These are phyloP conservation scores for Carabus problematicus DNA, from an alignment of 2,888 invertebrate species.

Conservation along the genomic window DNA sequence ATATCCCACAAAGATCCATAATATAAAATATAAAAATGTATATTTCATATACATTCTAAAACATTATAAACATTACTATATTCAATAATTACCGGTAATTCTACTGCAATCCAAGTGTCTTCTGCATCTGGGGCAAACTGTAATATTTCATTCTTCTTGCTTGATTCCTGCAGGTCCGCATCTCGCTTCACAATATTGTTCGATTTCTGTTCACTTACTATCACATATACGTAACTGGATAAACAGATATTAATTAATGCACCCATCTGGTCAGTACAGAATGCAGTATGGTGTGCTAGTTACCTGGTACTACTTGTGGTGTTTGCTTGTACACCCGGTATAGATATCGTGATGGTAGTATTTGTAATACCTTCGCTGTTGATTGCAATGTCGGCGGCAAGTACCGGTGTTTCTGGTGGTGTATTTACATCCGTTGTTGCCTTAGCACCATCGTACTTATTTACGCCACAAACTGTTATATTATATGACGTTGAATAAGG, in stretches of 20 bases:
- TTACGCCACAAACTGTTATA: conserved; percentile 21
- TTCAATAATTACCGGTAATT: conserved; percentile 17
- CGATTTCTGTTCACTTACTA: conserved; percentile 12
- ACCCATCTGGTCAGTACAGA: background rate
- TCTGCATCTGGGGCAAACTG: background rate
- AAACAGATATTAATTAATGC: too few species aligned
- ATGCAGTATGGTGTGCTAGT: background rate
- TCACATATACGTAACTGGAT: conserved; percentile 26
- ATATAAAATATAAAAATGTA: too few species aligned
- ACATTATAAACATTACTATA: too few species aligned
- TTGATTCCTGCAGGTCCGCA: background rate
- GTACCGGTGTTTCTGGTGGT: conserved; percentile 32
- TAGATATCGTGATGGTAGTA: conserved; percentile 14
- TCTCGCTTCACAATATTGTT: conserved; percentile 22
- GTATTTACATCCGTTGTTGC: conserved; percentile 28
- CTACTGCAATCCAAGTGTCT: conserved; percentile 32
- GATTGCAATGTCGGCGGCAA: conserved; percentile 6
- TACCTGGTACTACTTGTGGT: conserved; percentile 31
- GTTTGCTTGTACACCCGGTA: conserved; percentile 19
- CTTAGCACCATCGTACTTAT: conserved; percentile 11
- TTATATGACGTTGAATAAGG: conserved; percentile 34
- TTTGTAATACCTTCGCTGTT: conserved; percentile 21
- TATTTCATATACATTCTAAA: too few species aligned
- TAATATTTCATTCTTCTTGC: conserved; percentile 16
- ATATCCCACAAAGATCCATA: background rate